Percentiles rank a stretch among this genome's conserved stretches.
These are phyloP conservation scores for Perca schrenkii DNA, from an alignment of 2,113 vertebrate species.

Conservation along the genomic window DNA sequence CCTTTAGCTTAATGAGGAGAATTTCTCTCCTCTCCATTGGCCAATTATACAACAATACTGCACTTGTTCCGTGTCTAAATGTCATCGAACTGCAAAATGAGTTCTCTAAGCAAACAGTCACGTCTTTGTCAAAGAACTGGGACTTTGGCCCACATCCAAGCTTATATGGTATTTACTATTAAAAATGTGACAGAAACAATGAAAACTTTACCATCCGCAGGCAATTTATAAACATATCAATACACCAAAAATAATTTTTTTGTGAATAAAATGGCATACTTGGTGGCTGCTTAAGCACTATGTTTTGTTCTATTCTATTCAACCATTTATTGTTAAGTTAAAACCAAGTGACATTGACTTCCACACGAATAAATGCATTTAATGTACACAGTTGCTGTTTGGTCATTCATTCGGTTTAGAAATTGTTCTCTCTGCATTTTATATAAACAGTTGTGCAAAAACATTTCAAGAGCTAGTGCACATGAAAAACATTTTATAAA, in stretches of 20 bases:
- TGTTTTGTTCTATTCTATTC: neutral
- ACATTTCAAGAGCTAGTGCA: slow-evolving; percentile 77
- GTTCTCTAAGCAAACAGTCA: slow-evolving; percentile 60
- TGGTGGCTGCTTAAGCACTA: neutral
- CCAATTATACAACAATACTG: slow-evolving; percentile 55
- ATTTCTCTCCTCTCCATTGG: slow-evolving; percentile 3
- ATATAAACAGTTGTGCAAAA: slow-evolving; percentile 73
- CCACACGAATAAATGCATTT: slow-evolving; percentile 36
- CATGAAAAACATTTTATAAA: slow-evolving; percentile 71
- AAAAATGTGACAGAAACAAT: neutral
- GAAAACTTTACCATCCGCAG: neutral
- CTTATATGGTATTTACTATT: neutral
- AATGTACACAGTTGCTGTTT: slow-evolving; percentile 44
- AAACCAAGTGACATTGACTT: slow-evolving; percentile 56
- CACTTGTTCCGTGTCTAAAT: slow-evolving; percentile 50
- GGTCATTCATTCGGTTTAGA: slow-evolving; percentile 59
- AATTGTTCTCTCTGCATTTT: slow-evolving; percentile 46
- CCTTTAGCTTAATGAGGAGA: slow-evolving; percentile 34
- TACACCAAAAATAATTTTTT: neutral
- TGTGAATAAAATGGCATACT: neutral
- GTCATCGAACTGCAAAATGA: slow-evolving; percentile 45
- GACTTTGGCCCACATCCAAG: slow-evolving; percentile 21
- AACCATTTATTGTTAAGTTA: neutral
- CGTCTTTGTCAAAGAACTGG: slow-evolving; percentile 65
- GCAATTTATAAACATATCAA: neutral